phyloP scores from a whole-genome alignment of 2,797 vertebrate genomes.

The Poeciliopsis presidionis region DNA sequence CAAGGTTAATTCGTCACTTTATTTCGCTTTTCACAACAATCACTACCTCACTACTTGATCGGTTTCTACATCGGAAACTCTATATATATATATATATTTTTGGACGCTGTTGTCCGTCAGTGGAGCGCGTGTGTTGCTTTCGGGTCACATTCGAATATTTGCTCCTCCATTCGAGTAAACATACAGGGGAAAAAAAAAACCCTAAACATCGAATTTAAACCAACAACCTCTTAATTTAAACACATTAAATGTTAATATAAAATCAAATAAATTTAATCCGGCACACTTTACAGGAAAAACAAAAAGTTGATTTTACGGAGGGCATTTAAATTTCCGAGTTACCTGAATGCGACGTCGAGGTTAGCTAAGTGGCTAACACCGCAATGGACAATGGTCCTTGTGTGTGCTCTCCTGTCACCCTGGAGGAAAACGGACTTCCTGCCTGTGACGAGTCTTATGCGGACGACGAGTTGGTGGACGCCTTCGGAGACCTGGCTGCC shows the following conservation, averaged over 20 bases:
- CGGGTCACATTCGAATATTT: neutral
- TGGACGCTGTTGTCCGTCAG: neutral
- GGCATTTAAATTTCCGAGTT: neutral
- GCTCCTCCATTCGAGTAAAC: neutral
- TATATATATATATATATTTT: too few species aligned
- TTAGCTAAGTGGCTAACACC: conserved; percentile 54
- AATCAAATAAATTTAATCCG: neutral
- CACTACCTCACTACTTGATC: neutral
- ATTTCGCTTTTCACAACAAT: neutral
- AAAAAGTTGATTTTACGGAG: neutral
- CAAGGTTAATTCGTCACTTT: neutral
- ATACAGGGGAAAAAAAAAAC: neutral
- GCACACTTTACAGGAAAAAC: neutral
- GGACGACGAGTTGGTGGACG: conserved; percentile 67
- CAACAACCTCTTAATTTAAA: neutral
- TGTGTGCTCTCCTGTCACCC: conserved; percentile 17
- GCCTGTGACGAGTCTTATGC: conserved; percentile 3
- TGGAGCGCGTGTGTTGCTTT: neutral
- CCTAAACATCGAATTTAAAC: neutral
- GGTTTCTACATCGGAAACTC: conserved; percentile 22
- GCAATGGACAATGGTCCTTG: conserved; percentile 60
- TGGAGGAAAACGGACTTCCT: conserved; percentile 37
- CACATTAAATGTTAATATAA: neutral
- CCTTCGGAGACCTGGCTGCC: conserved; percentile 84
- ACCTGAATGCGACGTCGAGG: neutral